Conservation (phyloP, 2,797 vertebrate species). For the Parauchenoglanis ngamensis region DNA sequence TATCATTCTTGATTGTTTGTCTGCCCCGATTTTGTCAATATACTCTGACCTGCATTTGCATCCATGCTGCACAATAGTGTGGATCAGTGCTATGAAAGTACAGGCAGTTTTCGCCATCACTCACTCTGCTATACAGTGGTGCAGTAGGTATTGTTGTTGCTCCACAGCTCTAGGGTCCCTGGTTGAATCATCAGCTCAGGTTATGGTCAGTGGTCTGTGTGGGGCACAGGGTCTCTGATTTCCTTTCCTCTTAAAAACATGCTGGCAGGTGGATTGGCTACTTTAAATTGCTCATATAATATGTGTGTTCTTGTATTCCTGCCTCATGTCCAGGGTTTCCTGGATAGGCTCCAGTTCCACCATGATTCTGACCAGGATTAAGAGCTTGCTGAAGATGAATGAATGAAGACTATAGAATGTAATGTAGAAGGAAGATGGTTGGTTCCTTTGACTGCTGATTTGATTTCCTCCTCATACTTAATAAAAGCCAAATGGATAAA, state of each 20-base stretch:
- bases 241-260: neutral
- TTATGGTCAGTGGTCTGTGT: neutral
- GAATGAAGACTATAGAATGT: neutral
- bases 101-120: neutral
- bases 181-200: neutral
- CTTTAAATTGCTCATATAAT: neutral
- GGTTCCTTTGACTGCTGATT: neutral
- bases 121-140: neutral
- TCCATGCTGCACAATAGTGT: neutral
- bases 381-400: neutral
- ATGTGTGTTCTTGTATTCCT: neutral
- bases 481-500: neutral
- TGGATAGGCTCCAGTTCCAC: neutral
- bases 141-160: neutral
- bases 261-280: neutral
- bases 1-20: neutral
- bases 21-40: conserved; percentile 1
- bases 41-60: neutral
- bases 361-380: neutral
- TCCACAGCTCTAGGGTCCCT: neutral
- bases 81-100: neutral
- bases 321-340: neutral
- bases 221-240: neutral
- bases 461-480: neutral
- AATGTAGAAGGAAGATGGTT: neutral